Conservation (phyloP, 1,140 invertebrate genomes). For the Daktulosphaira vitifoliae region DNA sequence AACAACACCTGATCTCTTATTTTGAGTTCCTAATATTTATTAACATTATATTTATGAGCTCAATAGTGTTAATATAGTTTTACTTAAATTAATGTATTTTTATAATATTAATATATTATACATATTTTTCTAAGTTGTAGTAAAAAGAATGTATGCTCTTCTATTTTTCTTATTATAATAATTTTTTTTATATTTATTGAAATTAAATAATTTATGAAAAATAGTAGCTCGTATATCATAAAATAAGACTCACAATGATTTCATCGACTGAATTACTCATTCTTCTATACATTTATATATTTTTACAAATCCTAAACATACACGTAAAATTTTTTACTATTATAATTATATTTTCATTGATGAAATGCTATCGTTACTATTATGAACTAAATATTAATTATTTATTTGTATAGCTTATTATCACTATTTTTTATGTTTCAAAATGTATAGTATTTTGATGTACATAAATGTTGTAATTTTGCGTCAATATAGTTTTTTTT, state of each 20-base stretch:
- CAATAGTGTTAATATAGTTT: conserved; percentile 10
- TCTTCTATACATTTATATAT: conserved; percentile 18
- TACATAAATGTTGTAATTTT: conserved; percentile 10
- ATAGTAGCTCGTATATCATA: neutral
- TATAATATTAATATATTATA: no score
- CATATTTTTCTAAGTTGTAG: no score
- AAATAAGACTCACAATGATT: conserved; percentile 23
- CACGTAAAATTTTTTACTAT: neutral
- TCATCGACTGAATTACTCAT: conserved; percentile 21
- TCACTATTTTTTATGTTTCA: neutral
- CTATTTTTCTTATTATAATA: neutral
- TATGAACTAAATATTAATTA: conserved; percentile 10
- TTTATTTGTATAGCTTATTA: conserved; percentile 15
- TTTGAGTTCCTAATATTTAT: conserved; percentile 29
- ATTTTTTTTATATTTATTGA: conserved; percentile 2
- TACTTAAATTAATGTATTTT: no score
- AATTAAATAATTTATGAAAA: no score
- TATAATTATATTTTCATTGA: conserved; percentile 10
- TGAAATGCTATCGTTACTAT: conserved; percentile 13
- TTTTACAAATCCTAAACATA: conserved; percentile 20
- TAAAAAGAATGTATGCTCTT: no score
- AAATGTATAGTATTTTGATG: neutral
- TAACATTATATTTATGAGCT: conserved; percentile 3
- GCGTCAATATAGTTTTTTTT: neutral
- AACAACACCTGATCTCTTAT: conserved; percentile 31